phyloP scores from a whole-genome alignment of 2,888 invertebrate genomes.

The Epirrita christyi region DNA sequence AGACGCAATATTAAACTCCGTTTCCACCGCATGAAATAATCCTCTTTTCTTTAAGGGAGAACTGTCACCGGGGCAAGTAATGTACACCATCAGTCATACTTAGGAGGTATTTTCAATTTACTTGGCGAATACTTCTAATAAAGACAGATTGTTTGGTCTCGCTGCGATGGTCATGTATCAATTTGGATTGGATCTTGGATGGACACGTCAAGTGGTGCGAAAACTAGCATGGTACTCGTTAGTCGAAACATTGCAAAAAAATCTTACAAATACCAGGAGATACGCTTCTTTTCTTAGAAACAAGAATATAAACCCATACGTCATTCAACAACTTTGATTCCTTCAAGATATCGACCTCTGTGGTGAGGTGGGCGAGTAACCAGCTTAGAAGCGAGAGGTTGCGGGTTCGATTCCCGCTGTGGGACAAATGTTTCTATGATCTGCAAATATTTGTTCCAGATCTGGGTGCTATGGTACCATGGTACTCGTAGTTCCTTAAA shows the following conservation, averaged over 20 bases:
- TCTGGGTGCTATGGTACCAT: no score
- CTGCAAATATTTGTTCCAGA: no score
- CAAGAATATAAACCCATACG: no score
- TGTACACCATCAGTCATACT: slow-evolving; percentile 82
- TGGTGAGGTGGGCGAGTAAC: no score
- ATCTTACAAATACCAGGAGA: no score
- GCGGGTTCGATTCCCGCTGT: no score
- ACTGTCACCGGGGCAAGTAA: slow-evolving; percentile 78
- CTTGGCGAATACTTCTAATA: slow-evolving; percentile 72
- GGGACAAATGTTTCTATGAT: no score
- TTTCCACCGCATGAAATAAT: slow-evolving; percentile 72
- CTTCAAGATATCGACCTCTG: no score
- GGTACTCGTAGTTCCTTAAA: no score
- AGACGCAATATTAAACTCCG: slow-evolving; percentile 77
- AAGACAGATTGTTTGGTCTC: slow-evolving; percentile 73
- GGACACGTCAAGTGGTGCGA: slow-evolving; percentile 25
- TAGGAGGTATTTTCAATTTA: slow-evolving; percentile 83
- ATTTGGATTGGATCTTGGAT: slow-evolving; percentile 47
- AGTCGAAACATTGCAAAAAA: neutral
- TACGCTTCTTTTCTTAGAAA: no score
- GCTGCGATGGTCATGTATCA: slow-evolving; percentile 57
- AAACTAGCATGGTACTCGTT: neutral
- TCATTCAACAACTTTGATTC: no score
- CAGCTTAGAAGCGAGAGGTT: no score
- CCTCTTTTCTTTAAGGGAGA: slow-evolving; percentile 74